phyloP scores from a whole-genome alignment of 2,113 vertebrate species.

The Mixornis gularis region DNA sequence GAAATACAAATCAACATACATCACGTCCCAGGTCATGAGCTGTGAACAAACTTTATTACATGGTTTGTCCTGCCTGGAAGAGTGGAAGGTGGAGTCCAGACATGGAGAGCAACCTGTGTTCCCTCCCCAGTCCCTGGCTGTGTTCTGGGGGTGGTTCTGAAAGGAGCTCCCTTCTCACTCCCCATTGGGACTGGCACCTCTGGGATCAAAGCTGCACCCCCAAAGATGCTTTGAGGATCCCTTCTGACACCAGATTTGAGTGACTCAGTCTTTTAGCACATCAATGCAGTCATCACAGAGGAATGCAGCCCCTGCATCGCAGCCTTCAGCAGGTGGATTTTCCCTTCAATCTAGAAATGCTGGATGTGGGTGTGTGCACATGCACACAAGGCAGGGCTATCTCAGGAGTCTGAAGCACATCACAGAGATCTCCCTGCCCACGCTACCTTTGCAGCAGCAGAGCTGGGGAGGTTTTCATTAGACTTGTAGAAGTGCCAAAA shows the following conservation, averaged over 20 bases:
- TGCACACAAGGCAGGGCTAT: background rate
- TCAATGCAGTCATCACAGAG: background rate
- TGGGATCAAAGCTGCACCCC: background rate
- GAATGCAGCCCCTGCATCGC: background rate
- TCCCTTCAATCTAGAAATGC: background rate
- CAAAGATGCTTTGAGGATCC: background rate
- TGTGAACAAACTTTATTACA: background rate
- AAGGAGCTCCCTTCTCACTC: background rate
- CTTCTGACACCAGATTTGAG: background rate
- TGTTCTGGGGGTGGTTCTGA: background rate
- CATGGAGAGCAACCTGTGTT: background rate
- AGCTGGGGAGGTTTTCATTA: background rate
- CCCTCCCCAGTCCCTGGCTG: background rate
- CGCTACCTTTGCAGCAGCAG: background rate
- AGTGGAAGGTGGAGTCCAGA: background rate
- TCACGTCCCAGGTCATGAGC: background rate
- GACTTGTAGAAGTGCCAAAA: background rate
- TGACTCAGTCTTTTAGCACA: background rate
- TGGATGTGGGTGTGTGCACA: accelerated
- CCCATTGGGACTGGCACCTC: accelerated
- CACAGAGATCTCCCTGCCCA: background rate
- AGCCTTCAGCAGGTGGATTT: background rate
- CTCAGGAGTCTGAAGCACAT: background rate
- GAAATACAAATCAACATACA: background rate
- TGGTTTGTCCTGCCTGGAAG: background rate